Percentiles rank a stretch among this genome's conserved stretches.
phyloP scores from a whole-genome alignment of 2,888 invertebrate genomes.

The Thera obeliscata region DNA sequence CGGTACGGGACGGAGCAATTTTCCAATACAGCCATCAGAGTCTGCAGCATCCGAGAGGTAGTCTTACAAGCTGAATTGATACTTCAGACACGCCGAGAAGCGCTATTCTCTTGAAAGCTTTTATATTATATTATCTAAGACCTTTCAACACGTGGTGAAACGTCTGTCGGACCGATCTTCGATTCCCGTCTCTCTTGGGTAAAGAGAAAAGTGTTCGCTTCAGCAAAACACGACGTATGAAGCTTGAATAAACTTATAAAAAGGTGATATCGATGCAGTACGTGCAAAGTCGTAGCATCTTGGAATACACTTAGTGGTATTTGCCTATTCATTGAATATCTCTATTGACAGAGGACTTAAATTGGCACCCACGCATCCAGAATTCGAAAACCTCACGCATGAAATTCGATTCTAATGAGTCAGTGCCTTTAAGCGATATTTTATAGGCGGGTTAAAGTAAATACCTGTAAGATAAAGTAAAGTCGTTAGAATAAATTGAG shows the following conservation, averaged over 20 bases:
- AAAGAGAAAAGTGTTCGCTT: conserved; percentile 54
- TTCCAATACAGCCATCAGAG: conserved; percentile 78
- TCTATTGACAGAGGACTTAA: conserved; percentile 18
- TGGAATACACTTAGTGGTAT: conserved; percentile 22
- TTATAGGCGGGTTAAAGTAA: conserved; percentile 24
- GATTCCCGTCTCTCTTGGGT: conserved; percentile 70
- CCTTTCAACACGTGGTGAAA: conserved; percentile 78
- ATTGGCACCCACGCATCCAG: conserved; percentile 2
- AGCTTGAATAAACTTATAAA: conserved; percentile 58
- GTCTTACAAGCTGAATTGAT: conserved; percentile 83
- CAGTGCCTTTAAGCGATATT: conserved; percentile 19
- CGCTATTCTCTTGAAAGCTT: conserved; percentile 83
- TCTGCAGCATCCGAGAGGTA: conserved; percentile 70
- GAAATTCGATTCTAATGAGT: conserved; percentile 20
- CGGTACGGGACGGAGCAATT: conserved; percentile 66
- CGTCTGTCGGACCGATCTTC: conserved; percentile 78
- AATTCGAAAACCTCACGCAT: conserved; percentile 15
- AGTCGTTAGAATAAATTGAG: conserved; percentile 50
- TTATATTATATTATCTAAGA: conserved; percentile 84
- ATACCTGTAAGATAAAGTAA: conserved; percentile 25
- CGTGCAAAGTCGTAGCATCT: conserved; percentile 40
- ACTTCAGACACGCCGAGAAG: conserved; percentile 79
- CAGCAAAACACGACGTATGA: conserved; percentile 51
- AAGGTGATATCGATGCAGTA: conserved; percentile 53
- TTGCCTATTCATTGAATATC: conserved; percentile 38